Conservation (phyloP, 2,113 vertebrate genomes). For the Noturus placidus region DNA sequence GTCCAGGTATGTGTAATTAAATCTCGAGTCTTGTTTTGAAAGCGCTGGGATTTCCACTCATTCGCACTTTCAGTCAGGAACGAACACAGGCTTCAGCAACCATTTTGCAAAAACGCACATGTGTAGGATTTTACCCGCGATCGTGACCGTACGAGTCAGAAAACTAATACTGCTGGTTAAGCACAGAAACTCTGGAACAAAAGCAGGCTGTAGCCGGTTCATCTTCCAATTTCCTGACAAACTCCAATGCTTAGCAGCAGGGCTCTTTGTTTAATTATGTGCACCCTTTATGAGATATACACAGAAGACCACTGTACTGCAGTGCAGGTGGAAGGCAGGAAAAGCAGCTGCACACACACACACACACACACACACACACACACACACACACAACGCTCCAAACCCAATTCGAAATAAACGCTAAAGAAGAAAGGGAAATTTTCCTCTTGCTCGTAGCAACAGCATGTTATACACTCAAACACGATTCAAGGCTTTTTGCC, state of each 20-base stretch:
- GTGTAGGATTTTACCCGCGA: not conserved
- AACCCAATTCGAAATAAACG: conserved; percentile 29
- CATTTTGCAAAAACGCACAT: not conserved
- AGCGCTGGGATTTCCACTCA: conserved; percentile 67
- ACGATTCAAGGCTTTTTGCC: not conserved
- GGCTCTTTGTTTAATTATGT: conserved; percentile 48
- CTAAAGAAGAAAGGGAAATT: conserved; percentile 2
- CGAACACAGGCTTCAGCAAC: conserved; percentile 17
- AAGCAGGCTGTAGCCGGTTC: conserved; percentile 40
- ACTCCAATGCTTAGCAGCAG: conserved; percentile 24
- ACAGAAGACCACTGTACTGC: conserved; percentile 51
- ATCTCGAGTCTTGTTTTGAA: conserved; percentile 69
- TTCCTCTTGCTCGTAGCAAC: not conserved
- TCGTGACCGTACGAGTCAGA: conserved; percentile 41
- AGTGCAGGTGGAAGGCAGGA: conserved; percentile 47
- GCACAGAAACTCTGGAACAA: conserved; percentile 45
- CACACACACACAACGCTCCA: conserved; percentile 51
- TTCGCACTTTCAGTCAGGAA: conserved; percentile 61
- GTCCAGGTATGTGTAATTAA: conserved; percentile 76
- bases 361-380: conserved; percentile 55
- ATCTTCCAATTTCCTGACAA: conserved; percentile 51
- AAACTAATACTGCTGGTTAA: conserved; percentile 52
- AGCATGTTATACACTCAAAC: not conserved
- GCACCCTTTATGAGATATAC: conserved; percentile 51
- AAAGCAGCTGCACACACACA: conserved; percentile 58